Base-by-base conservation (phyloP, 2,888 invertebrate genomes). In the Zele albiditarsus region DNA sequence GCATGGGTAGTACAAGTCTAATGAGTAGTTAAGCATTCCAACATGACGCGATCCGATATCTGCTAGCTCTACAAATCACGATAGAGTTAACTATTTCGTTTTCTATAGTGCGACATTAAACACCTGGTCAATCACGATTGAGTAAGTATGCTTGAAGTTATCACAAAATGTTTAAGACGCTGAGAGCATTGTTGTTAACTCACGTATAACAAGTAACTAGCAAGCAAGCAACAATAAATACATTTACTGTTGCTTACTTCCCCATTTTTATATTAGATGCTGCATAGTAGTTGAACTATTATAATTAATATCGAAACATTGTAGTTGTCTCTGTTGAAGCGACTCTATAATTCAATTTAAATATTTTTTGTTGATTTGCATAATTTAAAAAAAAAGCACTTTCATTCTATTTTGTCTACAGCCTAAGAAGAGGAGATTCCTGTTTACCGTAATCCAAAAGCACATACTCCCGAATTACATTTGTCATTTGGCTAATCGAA, bases 381-480 rank as follows among this genome's bases (percentile, higher is more conserved):
- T 23, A 53, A 20, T 53, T 53, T n/a, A 53, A 53, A 71, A 74
- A 78, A 77, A 80, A 77, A 62, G 75, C 69, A 78, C 86, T 85
- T 87, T 82, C 84, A 85, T 89, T 88, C 86, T 88, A 86, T 89
- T 91, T 89, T 91, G 91, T 90, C 90, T 90, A 90, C 91, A 92
- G 92, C 91, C 90, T 92, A 92, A 91, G 92, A 91, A 91, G 92
- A 92, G 90, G 91, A 90, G 89, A 84, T 76, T 83, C 88, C 88
- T 89, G 90, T 90, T 67, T 84, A 85, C 86, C 86, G 86, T 86
- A 85, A 88, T 84, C 87, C 86, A 87, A 87, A 70, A 88, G 83
- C 85, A 86, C 88, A 86, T 85, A 85, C 84, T 78, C 72, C 82
- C 77, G 75, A 79, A 78, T 81, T 74, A 79, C 80, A 80, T 79